Base-by-base conservation (phyloP, 2,797 vertebrate genomes). In the Echeneis naucrates region DNA sequence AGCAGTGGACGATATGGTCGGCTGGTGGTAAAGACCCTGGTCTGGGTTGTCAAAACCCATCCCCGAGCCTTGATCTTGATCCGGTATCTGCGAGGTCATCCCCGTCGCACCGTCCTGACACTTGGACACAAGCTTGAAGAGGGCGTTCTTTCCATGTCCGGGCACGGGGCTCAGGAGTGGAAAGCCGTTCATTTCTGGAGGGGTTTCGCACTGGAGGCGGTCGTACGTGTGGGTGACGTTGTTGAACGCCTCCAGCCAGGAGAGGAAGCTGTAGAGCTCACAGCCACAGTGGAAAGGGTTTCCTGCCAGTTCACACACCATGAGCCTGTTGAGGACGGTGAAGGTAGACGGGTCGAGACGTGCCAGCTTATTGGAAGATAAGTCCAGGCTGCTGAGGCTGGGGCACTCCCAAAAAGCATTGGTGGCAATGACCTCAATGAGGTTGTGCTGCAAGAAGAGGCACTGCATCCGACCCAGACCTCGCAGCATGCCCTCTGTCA, bases 221-320 rank as follows among this genome's bases (percentile, higher is more conserved):
- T 99, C 98, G 0, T 99, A 99, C 83, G 98, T 99, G 86, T 96
- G 97, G 23, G 98, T 99, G 64, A 99, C 95, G 0, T 99, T 99
- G 91, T 99, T 99, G 86, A 99, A 99, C 27, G 93, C 92, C 24
- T 97, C 96, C 37, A 99, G 89, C 98, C 98, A 99, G 75, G 95
- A 94, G 4, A 99, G 95, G 71, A 99, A 99, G 86, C 92, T 93
- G 6, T 95, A 97, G 35, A 99, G 97, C 24, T 97, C 98, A 30
- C 98, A 99, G 82, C 96, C 96, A 3, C 98, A 99, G 92, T 98
- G 97, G 92, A 99, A 99, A 0, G 98, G 98, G 87, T 99, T 99
- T 32, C 96, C 98, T 0, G 97, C 97, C 45, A 99, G 92, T 84
- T 99, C 98, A 0, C 98, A 99, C 71, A 98, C 96, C 95, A 97